Base-by-base conservation (phyloP, 2,888 invertebrate species). In the Drosophila rellima region DNA sequence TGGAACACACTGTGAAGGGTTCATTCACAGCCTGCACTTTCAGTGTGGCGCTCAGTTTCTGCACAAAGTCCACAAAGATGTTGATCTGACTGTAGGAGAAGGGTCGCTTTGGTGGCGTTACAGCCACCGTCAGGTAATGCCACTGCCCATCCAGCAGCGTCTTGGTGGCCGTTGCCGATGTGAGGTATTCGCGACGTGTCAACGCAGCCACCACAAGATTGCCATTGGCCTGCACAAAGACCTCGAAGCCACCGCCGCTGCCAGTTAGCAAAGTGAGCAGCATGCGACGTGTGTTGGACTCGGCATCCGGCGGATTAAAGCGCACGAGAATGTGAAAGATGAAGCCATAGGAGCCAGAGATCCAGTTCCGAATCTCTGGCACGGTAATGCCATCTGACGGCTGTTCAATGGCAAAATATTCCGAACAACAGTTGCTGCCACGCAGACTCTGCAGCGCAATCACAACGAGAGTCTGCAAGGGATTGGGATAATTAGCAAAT, bases 71-170 rank as follows among this genome's bases (percentile, higher is more conserved):
- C 31, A 95, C 93, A 76, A 93, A 95, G 31, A 95, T 93, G 66
- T 93, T 92, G 23, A 95, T 92, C 83, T 94, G 94, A 77, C 94
- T 94, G 74, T 94, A 94, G 17, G 94, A 93, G 90, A 95, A 95
- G 2, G 94, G 94, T 33, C 95, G 91, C 74, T 94, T 93, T 8
- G 91, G 92, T 11, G 93, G 93, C 13, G 92, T 92, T 51, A 93
- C 83, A 26, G 91, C 91, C 35, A 95, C 92, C 15, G 93, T 94
- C 2, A 95, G 85, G 67, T 93, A 94, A 83, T 95, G 95, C 95
- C 95, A 95, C 60, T 93, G 93, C 1, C 91, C 92, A 71, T 93
- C 92, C 57, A 92, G 70, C 23, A 93, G 73, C 0, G 91, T 88
- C 44, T 91, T 91, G 0, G 92, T 94, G 35, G 93, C 90, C 3